phyloP scores from a whole-genome alignment of 2,797 vertebrate genomes.

The Miopithecus talapoin region DNA sequence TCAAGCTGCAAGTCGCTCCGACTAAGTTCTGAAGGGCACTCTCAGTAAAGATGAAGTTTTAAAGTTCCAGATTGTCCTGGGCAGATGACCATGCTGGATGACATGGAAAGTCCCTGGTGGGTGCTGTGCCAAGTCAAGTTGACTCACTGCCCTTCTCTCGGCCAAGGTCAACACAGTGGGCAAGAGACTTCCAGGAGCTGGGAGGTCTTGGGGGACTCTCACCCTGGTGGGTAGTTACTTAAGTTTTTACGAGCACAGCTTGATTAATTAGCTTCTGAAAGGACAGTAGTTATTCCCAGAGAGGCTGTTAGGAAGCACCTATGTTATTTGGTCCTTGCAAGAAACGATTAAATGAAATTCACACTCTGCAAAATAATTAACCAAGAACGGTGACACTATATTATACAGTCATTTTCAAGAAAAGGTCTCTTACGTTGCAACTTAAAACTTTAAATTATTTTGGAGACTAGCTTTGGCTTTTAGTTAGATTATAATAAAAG shows the following conservation, averaged over 20 bases:
- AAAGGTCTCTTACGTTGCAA: constrained; percentile 77
- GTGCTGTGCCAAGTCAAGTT: neutral
- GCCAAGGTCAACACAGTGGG: constrained; percentile 60
- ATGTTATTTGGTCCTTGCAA: constrained; percentile 71
- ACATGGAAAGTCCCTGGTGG: neutral
- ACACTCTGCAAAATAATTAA: constrained; percentile 78
- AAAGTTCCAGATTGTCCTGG: neutral
- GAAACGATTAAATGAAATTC: constrained; percentile 74
- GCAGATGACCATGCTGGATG: neutral
- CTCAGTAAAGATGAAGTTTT: neutral
- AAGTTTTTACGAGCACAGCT: constrained; percentile 44
- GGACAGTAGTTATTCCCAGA: constrained; percentile 67
- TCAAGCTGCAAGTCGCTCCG: neutral
- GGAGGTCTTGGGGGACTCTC: neutral
- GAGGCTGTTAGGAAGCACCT: constrained; percentile 71
- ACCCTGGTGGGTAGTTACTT: constrained; percentile 53
- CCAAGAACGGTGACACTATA: constrained; percentile 50
- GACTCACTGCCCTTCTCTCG: constrained; percentile 49
- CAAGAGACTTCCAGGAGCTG: constrained; percentile 27
- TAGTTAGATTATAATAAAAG: constrained; percentile 81
- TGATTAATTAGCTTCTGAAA: constrained; percentile 74
- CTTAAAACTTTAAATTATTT: constrained; percentile 78
- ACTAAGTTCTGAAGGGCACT: constrained; percentile 16
- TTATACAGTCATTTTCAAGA: constrained; percentile 68
- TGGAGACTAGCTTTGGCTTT: constrained; percentile 77